Base-by-base conservation (phyloP, 2,113 vertebrate genomes). In the Prochilodus magdalenae region DNA sequence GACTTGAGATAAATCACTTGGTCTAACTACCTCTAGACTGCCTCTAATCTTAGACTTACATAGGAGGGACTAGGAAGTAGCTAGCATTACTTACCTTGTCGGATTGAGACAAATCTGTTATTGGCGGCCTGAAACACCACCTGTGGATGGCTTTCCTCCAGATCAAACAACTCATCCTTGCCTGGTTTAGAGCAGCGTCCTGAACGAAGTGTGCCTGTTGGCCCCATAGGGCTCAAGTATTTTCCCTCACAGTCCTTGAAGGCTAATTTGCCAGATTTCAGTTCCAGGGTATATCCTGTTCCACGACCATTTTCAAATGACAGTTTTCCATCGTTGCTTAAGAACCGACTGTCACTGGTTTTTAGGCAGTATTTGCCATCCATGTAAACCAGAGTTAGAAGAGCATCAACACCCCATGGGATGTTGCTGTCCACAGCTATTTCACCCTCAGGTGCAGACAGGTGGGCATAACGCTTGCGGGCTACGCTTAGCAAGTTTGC, bases 101-200 rank as follows among this genome's bases (percentile, higher is more conserved):
- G 93, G 91, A 97, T 96, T 1, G 97, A 99, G 87, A 99, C 94
- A 0, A 95, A 97, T 91, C 96, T 95, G 80, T 90, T 93, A 3
- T 98, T 99, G 89, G 95, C 94, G 0, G 97, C 96, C 44, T 89
- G 91, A 89, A 99, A 95, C 81, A 97, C 95, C 91, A 99, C 97
- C 92, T 99, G 97, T 0, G 97, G 98, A 85, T 96, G 97, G 62
- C 97, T 98, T 91, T 98, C 96, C 89, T 98, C 96, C 84, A 99
- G 93, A 86, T 98, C 96, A 30, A 99, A 99, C 87, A 99, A 94
- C 93, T 98, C 97, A 0, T 98, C 97, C 87, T 99, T 98, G 80
- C 98, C 95, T 0, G 97, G 96, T 86, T 97, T 96, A 55, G 96
- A 95, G 91, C 95, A 97, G 66, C 97, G 95, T 63, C 98, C 97